Percentiles rank a stretch among this genome's conserved stretches.
phyloP scores from a whole-genome alignment of 2,888 invertebrate species.

The Choristoneura rosaceana region DNA sequence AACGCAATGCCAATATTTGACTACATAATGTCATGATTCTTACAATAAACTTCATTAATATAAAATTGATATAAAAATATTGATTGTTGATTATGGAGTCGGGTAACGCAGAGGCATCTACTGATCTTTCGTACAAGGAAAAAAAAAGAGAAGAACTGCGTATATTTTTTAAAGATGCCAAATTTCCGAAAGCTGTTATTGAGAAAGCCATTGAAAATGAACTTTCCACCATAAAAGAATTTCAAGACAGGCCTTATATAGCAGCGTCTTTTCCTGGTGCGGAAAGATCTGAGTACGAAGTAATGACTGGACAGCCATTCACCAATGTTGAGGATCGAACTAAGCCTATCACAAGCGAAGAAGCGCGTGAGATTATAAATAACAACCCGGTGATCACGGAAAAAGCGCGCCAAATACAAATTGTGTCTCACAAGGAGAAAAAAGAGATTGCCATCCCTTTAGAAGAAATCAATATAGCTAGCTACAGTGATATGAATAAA shows the following conservation, averaged over 20 bases:
- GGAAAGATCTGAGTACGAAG: conserved; percentile 73
- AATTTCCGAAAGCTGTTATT: conserved; percentile 64
- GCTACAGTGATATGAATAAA: conserved; percentile 61
- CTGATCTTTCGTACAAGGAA: conserved; percentile 59
- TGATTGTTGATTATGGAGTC: conserved; percentile 53
- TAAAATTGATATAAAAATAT: conserved; percentile 10
- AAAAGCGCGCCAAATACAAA: conserved; percentile 78
- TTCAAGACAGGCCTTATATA: conserved; percentile 64
- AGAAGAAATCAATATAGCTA: conserved; percentile 64
- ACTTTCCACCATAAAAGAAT: conserved; percentile 60
- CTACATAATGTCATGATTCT: conserved; percentile 37
- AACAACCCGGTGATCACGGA: conserved; percentile 71
- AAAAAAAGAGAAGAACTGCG: conserved; percentile 67
- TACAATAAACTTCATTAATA: conserved; percentile 25
- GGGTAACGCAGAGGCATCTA: conserved; percentile 53
- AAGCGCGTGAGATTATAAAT: conserved; percentile 68
- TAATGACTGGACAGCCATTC: conserved; percentile 80
- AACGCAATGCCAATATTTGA: conserved; percentile 13
- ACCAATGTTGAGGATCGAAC: conserved; percentile 67
- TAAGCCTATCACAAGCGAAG: conserved; percentile 63
- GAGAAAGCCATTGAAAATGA: conserved; percentile 75
- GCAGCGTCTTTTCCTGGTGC: conserved; percentile 66
- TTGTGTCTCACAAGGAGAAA: conserved; percentile 56
- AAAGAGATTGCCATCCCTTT: conserved; percentile 64
- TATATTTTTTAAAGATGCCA: conserved; percentile 69